Evolutionary conservation across 37 sponge, comb jelly and placozoan genomes (phyloP), one percentile per base, ranked within the genome.

Genomic region (Cliona cf. orientalis): DNA sequence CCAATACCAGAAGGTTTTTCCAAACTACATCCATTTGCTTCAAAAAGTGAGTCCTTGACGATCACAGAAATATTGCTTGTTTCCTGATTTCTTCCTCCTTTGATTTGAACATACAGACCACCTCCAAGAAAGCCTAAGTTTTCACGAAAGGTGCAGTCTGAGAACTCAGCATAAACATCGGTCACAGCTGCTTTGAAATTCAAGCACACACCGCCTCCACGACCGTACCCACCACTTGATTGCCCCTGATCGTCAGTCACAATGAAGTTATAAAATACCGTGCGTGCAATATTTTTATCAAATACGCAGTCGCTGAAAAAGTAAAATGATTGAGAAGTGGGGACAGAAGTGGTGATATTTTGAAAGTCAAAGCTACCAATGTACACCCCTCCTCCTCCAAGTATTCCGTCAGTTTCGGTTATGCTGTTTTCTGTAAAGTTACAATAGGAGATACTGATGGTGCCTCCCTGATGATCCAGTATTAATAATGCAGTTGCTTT

Each of bases 61-160:
- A n/a, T n/a, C n/a, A n/a, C n/a, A n/a, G n/a, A n/a, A n/a, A n/a
- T n/a, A n/a, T n/a, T n/a, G n/a, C n/a, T 3, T n/a, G n/a, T n/a
- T n/a, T n/a, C n/a, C n/a, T n/a, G n/a, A n/a, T n/a, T n/a, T 12
- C 17, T 28, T 25, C 40, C 26, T 22, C 14, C 14, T 12, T 62
- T 29, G 3, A 76, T 11, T 2, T 76, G 23, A 60, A 59, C 26
- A 2, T 63, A 57, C 6, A 76, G 77, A 41, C 77, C 77, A 21
- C 44, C 63, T 41, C 77, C 77, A 26, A 76, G 9, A 61, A 40
- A 62, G 7, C 64, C 77, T 11, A 23, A 25, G 45, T 76, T 76
- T 1, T 76, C 38, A 11, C 5, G 7, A 61, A 76, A 76, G 1
- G 5, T 23, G 44, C 63, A 76, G 6, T 40, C 9, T 3, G 63